Evolutionary conservation across 2,797 vertebrate species (phyloP), one percentile per base, ranked within the genome.

Genomic region (Lutjanus campechanus): DNA sequence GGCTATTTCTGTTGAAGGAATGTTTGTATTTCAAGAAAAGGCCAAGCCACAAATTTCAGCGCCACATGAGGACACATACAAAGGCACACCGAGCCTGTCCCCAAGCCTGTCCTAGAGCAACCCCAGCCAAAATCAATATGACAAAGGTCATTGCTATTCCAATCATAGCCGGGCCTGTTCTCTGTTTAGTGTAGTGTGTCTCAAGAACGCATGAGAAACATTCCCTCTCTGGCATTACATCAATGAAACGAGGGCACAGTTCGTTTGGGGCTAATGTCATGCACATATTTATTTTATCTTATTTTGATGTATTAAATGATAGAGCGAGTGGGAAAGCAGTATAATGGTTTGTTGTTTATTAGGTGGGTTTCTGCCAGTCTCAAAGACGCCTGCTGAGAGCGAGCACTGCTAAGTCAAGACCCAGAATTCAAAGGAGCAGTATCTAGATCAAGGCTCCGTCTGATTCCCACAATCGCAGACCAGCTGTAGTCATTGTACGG

Each of bases 81-180:
- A 53, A 60, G 68, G 43, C 61, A 72, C 55, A 74, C 63, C 75
- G 83, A 82, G 84, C 68, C 78, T 65, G 56, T 70, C 76, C 63
- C 76, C 36, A 16, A 84, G 75, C 68, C 51, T 16, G 69, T 87
- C 80, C 82, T 78, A 29, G 69, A 83, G 77, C 83, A 82, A 77
- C 79, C 82, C 73, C 65, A 59, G 77, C 87, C 79, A 88, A 84
- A 93, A 95, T 95, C 94, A 92, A 95, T 96, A 92, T 49, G 69
- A 82, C 90, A 94, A 93, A 94, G 92, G 92, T 94, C 92, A 90
- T 91, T 90, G 87, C 91, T 93, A 91, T 94, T 94, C 91, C 86
- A 91, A 91, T 92, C 92, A 91, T 79, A 91, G 90, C 88, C 62
- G 11, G 62, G 68, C 81, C 80, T 70, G 51, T 86, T 86, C 73